Conservation (phyloP, 2,113 vertebrate genomes). For the Equus quagga region DNA sequence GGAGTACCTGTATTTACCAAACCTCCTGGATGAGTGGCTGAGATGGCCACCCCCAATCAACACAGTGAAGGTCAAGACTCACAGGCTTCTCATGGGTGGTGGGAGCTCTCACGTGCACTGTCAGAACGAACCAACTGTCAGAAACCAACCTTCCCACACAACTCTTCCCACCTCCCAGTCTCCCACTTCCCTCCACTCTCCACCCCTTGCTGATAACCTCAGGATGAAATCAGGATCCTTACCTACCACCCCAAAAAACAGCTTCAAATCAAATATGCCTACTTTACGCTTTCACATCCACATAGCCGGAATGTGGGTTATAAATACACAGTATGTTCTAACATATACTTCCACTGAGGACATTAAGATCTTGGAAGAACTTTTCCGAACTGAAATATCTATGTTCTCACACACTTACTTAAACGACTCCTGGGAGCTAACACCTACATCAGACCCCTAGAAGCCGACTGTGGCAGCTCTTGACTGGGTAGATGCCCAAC, state of each 20-base stretch:
- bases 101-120: background rate
- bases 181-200: background rate
- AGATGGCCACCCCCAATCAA: background rate
- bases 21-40: background rate
- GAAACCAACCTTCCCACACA: background rate
- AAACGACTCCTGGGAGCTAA: slow-evolving; percentile 70
- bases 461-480: slow-evolving; percentile 46
- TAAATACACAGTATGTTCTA: background rate
- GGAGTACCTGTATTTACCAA: background rate
- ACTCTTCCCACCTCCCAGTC: background rate
- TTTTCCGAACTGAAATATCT: background rate
- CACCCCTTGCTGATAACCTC: background rate
- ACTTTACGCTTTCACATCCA: background rate
- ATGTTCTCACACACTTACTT: slow-evolving; percentile 64
- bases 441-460: slow-evolving; percentile 62
- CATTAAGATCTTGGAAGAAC: background rate
- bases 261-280: background rate
- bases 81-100: background rate
- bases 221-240: background rate
- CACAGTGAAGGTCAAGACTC: background rate
- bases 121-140: background rate
- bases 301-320: background rate
- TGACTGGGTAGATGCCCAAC: fast-evolving
- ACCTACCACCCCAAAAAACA: background rate
- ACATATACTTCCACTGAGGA: background rate